phyloP scores from a whole-genome alignment of 2,888 invertebrate genomes.

The Rhabditoides inermis region DNA sequence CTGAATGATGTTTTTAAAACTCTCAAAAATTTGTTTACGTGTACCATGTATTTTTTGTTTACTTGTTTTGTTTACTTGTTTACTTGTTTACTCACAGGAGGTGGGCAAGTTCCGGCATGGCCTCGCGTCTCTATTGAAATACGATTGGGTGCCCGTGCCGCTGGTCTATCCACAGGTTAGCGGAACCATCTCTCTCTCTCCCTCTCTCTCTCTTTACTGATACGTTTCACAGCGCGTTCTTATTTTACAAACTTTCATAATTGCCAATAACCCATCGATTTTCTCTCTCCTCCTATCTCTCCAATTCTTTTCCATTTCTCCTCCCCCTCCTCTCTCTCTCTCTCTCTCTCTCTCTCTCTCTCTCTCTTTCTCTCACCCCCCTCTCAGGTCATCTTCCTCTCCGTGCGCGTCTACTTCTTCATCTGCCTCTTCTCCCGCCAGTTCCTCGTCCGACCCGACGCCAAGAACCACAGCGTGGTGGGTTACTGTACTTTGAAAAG shows the following conservation, averaged over 20 bases:
- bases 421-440: slow-evolving; percentile 32
- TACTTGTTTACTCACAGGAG: slow-evolving; percentile 14
- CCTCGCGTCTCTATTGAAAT: slow-evolving; percentile 30
- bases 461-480: no score
- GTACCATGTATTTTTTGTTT: no score
- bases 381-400: slow-evolving; percentile 25
- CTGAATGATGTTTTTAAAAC: neutral
- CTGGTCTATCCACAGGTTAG: slow-evolving; percentile 27
- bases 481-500: no score
- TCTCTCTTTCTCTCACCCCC: slow-evolving; percentile 1
- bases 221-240: neutral
- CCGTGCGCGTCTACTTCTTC: slow-evolving; percentile 33
- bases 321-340: neutral
- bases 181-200: no score
- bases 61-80: neutral
- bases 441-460: slow-evolving; percentile 33
- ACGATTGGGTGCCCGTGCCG: slow-evolving; percentile 39
- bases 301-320: neutral
- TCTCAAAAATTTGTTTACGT: neutral
- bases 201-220: neutral
- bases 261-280: neutral
- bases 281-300: no score
- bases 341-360: neutral
- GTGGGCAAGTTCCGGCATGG: slow-evolving; percentile 36
- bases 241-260: neutral